Evolutionary conservation across 64 coral and sea anemone species (phyloP), one percentile per base, ranked within the genome.

Genomic region (Astreopora myriophthalma): DNA sequence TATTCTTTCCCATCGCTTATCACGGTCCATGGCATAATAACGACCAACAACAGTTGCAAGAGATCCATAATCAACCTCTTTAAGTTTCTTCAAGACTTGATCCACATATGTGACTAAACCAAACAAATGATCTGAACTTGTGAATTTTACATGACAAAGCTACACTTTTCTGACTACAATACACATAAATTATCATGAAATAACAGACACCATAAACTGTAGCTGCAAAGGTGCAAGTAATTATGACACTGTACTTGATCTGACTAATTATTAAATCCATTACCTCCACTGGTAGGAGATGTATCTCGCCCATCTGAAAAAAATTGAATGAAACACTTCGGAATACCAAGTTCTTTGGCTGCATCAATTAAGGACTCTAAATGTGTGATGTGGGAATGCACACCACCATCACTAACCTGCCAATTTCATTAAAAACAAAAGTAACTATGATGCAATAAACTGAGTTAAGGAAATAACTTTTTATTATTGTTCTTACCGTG

Each of bases 251-350:
- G 3, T 55, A 55, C 3, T 55, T 55, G 16, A 55, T 14, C n/a
- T n/a, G n/a, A n/a, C n/a, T n/a, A n/a, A n/a, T 55, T 55, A 55
- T 55, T 55, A 55, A 55, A 55, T 55, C 51, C 12, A 58, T 79
- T 76, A 93, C 97, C 97, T 96, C 97, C 97, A 94, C 97, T 99
- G 2, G 97, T 99, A 24, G 97, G 97, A 23, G 87, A 64, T 35
- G 97, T 99, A 69, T 99, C 97, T 34, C 97, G 86, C 0, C 97
- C 97, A 99, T 99, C 97, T 83, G 97, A 89, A 57, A 99, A 99
- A 77, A 95, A 99, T 88, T 99, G 97, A 31, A 99, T 87, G 81
- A 93, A 99, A 82, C 90, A 93, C 73, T 94, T 95, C 13, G 97
- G 97, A 51, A 99, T 91, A 85, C 87, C 94, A 84, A 99, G 87